A percentile compares a stretch with the other conserved stretches of the same genome.
These are phyloP conservation scores for Lamproptera curius DNA, from an alignment of 2,888 invertebrate species.

Conservation along the genomic window DNA sequence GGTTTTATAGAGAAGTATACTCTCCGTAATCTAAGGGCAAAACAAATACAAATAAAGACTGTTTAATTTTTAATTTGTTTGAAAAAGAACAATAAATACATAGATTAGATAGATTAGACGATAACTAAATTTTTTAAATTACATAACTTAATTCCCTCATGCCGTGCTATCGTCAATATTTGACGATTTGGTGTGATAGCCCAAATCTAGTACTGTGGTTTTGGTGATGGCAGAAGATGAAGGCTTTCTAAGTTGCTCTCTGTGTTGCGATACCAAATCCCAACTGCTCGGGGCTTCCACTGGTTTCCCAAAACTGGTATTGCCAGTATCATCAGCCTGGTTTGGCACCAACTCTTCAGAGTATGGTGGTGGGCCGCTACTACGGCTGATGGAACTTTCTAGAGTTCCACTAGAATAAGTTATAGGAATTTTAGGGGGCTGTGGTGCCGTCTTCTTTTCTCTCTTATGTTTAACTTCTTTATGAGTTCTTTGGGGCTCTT, in stretches of 20 bases:
- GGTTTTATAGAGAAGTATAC: too few relatives aligned
- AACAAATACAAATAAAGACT: too few relatives aligned
- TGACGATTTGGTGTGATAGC: slow-evolving; percentile 41
- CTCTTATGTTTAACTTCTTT: background rate
- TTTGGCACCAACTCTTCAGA: slow-evolving; percentile 32
- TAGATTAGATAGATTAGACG: slow-evolving; percentile 11
- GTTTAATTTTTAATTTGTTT: too few relatives aligned
- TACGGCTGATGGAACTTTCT: slow-evolving; percentile 62
- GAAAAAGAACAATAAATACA: slow-evolving; percentile 3
- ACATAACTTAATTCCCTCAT: slow-evolving; percentile 26
- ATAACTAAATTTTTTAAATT: slow-evolving; percentile 6
- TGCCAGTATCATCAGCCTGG: slow-evolving; percentile 41
- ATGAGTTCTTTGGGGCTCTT: too few relatives aligned
- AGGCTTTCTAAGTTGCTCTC: slow-evolving; percentile 55
- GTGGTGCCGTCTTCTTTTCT: slow-evolving; percentile 27
- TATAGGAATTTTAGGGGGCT: slow-evolving; percentile 16
- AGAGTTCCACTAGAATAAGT: slow-evolving; percentile 51
- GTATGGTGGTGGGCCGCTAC: slow-evolving; percentile 64
- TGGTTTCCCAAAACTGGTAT: slow-evolving; percentile 52
- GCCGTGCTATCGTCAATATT: slow-evolving; percentile 52
- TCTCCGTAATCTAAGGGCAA: too few relatives aligned
- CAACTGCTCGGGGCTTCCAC: slow-evolving; percentile 55
- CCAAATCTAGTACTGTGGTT: slow-evolving; percentile 48
- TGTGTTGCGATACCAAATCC: slow-evolving; percentile 75
- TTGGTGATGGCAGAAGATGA: slow-evolving; percentile 9